Evolutionary conservation across 2,888 invertebrate genomes (phyloP).

Genomic region (Julus scanicus): DNA sequence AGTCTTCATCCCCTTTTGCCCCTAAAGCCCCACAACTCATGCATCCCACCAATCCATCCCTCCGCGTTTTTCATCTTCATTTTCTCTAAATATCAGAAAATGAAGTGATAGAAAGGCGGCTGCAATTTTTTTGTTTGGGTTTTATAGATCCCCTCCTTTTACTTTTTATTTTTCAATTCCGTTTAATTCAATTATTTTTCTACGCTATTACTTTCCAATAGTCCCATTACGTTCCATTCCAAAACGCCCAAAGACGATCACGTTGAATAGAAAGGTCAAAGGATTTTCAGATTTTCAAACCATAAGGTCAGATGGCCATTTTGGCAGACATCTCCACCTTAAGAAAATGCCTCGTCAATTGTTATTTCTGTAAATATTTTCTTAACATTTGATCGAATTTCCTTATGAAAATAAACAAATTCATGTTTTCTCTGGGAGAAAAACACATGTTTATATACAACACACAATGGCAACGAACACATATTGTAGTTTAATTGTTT

Average conservation of each 20-base stretch:
- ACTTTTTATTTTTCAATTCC: constrained; percentile 37
- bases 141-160: background rate
- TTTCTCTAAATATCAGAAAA: constrained; percentile 29
- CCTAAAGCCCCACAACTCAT: background rate
- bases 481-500: too few relatives aligned
- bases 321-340: too few relatives aligned
- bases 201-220: constrained; percentile 17
- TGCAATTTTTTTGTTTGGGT: background rate
- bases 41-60: constrained; percentile 5
- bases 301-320: background rate
- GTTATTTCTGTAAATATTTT: too few relatives aligned
- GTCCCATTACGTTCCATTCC: background rate
- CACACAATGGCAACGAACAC: too few relatives aligned
- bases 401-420: too few relatives aligned
- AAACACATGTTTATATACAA: too few relatives aligned
- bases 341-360: too few relatives aligned
- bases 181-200: constrained; percentile 49
- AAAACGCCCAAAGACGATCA: background rate
- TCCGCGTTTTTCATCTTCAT: constrained; percentile 1
- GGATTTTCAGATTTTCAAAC: background rate
- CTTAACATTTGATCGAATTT: too few relatives aligned
- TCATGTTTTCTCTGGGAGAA: too few relatives aligned
- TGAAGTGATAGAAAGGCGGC: background rate
- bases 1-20: background rate
- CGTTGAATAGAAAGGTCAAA: background rate